Percentiles rank a stretch among this genome's conserved stretches.
Conservation (phyloP, 2,797 vertebrate species). For the Huso huso region DNA sequence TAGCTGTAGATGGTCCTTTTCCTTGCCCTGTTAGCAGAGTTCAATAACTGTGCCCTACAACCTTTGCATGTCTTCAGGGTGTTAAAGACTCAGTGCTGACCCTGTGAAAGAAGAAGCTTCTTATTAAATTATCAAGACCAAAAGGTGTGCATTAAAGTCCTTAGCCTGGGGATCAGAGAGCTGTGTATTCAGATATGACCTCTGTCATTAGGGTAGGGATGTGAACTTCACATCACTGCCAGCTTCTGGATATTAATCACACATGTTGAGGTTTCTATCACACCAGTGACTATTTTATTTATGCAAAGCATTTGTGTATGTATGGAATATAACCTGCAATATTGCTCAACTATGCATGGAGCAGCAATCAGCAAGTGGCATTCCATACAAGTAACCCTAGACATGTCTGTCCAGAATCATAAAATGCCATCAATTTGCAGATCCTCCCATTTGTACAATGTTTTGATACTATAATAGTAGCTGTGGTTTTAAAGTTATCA, state of each 20-base stretch:
- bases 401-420: too few relatives aligned
- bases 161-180: background rate
- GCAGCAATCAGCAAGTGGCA: too few relatives aligned
- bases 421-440: too few relatives aligned
- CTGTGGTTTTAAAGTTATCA: too few relatives aligned
- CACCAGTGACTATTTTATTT: too few relatives aligned
- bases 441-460: too few relatives aligned
- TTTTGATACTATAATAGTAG: too few relatives aligned
- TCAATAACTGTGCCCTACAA: background rate
- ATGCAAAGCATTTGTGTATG: too few relatives aligned
- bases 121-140: conserved; percentile 8
- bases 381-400: too few relatives aligned
- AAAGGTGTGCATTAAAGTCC: background rate
- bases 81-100: background rate
- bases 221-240: background rate
- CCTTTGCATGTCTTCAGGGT: background rate
- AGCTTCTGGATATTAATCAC: background rate
- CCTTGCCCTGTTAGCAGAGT: background rate
- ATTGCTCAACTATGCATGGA: too few relatives aligned
- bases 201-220: background rate
- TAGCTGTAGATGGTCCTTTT: too few relatives aligned
- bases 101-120: background rate
- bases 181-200: background rate
- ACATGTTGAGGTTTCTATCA: background rate
- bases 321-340: too few relatives aligned